Evolutionary conservation across 1,140 invertebrate species (phyloP).

Genomic region (Drosophila miranda): DNA sequence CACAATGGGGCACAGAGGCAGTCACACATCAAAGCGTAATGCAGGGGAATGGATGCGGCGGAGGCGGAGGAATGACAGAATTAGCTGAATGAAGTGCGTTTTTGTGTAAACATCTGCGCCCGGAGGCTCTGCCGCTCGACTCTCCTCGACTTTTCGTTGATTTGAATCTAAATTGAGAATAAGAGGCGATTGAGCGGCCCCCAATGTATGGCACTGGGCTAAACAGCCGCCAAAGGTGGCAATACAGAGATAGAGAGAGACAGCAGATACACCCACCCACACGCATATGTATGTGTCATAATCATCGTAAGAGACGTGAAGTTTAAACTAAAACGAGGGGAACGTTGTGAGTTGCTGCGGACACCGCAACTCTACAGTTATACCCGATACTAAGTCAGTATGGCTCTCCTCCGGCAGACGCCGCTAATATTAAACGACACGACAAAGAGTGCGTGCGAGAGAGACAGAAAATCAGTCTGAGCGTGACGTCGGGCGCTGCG

Average conservation of each 20-base stretch:
- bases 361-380: too few species aligned
- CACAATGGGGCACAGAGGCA: constrained; percentile 14
- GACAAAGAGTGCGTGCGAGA: too few species aligned
- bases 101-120: constrained; percentile 70
- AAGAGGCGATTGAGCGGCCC: constrained; percentile 38
- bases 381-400: too few species aligned
- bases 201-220: constrained; percentile 28
- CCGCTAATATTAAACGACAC: too few species aligned
- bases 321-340: constrained; percentile 75
- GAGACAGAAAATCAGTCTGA: too few species aligned
- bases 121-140: constrained; percentile 13
- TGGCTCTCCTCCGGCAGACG: too few species aligned
- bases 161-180: constrained; percentile 69
- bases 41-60: not conserved
- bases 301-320: constrained; percentile 74
- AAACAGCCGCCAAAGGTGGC: constrained; percentile 41
- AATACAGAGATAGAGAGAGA: not conserved
- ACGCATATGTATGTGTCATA: constrained; percentile 61
- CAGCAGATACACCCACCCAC: not conserved
- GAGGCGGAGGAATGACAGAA: not conserved
- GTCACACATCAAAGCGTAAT: constrained; percentile 48
- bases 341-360: too few species aligned
- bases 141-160: constrained; percentile 8
- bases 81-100: constrained; percentile 69
- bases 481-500: too few species aligned